phyloP scores from a whole-genome alignment of 2,113 vertebrate species.

The Terrapene triunguis region DNA sequence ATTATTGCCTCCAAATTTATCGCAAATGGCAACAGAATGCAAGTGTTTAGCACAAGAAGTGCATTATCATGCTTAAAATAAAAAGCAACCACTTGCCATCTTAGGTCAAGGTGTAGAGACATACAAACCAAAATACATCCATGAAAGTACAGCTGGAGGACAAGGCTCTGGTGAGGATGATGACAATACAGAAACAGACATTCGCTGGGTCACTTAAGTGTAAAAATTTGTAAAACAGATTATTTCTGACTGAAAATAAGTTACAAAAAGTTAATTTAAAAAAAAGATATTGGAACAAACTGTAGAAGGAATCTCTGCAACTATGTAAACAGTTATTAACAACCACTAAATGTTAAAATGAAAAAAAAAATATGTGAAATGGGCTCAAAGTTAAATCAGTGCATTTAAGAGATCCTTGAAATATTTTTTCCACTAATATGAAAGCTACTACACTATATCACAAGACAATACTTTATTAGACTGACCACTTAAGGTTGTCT shows the following conservation, averaged over 20 bases:
- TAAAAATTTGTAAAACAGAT: background rate
- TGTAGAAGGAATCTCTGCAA: background rate
- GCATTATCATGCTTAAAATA: background rate
- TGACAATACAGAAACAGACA: background rate
- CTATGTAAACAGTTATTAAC: background rate
- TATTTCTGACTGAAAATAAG: background rate
- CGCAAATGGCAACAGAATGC: background rate
- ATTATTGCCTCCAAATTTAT: background rate
- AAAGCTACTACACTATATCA: background rate
- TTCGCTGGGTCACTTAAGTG: background rate
- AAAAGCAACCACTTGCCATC: background rate
- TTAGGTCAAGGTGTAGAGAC: slow-evolving; percentile 9
- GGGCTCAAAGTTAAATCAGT: background rate
- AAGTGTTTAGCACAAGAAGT: background rate
- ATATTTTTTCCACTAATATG: background rate
- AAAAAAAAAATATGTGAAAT: fast-evolving
- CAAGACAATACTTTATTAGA: background rate
- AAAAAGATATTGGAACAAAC: background rate
- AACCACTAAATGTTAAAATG: background rate
- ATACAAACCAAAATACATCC: background rate
- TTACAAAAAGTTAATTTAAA: background rate
- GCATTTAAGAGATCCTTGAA: background rate
- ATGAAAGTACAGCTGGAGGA: slow-evolving; percentile 13
- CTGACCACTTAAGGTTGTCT: background rate
- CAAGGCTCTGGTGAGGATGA: background rate